Percentiles rank a stretch among this genome's conserved stretches.
phyloP scores from a whole-genome alignment of 2,888 invertebrate genomes.

The Napeogenes sylphis region DNA sequence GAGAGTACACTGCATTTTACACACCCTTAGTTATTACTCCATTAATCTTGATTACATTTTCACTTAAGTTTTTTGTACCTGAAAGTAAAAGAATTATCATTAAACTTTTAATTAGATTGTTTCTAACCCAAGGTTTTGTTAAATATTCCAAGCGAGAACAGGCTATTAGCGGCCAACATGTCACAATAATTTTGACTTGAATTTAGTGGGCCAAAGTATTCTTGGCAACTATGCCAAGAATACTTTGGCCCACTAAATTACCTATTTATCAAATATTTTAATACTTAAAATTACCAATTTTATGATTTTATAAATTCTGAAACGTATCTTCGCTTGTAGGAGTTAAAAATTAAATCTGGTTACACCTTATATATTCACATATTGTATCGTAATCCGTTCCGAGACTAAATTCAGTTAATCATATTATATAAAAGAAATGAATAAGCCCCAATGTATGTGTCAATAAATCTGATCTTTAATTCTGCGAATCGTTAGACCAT shows the following conservation, averaged over 20 bases:
- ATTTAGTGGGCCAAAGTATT: too few species aligned
- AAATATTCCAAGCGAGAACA: too few species aligned
- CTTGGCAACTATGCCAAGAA: too few species aligned
- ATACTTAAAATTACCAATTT: too few species aligned
- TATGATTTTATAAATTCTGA: too few species aligned
- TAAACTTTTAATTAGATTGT: too few species aligned
- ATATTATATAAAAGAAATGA: background rate
- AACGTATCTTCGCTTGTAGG: too few species aligned
- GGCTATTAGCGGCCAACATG: too few species aligned
- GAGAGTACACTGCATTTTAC: constrained; percentile 59
- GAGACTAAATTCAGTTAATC: background rate
- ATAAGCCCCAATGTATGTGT: constrained; percentile 13
- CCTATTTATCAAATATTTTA: too few species aligned
- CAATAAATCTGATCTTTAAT: constrained; percentile 28
- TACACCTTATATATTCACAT: background rate
- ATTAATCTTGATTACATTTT: constrained; percentile 31
- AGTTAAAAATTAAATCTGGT: background rate
- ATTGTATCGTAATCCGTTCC: background rate
- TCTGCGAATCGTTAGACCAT: constrained; percentile 33
- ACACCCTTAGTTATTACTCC: constrained; percentile 29
- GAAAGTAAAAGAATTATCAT: constrained; percentile 22
- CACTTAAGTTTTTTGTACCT: constrained; percentile 24
- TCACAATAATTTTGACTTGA: too few species aligned
- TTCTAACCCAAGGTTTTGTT: too few species aligned
- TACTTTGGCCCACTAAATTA: too few species aligned